These are phyloP conservation scores for Martes martes DNA, from an alignment of 2,113 vertebrate genomes.

Conservation along the genomic window DNA sequence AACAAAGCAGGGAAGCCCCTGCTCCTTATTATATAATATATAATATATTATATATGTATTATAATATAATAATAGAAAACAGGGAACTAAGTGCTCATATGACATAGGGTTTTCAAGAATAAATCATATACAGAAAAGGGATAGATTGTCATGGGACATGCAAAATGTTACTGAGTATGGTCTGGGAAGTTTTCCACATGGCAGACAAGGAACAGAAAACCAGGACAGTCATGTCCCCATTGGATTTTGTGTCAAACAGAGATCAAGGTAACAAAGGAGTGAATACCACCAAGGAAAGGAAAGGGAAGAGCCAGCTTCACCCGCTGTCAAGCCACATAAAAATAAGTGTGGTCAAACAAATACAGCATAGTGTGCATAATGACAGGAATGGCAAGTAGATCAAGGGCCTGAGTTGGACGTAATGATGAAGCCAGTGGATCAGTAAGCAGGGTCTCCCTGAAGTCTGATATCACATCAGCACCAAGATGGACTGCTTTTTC, in stretches of 20 bases:
- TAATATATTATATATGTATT: too few relatives aligned
- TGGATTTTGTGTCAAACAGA: not conserved
- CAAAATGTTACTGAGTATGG: too few relatives aligned
- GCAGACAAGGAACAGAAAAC: not conserved
- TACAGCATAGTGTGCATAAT: too few relatives aligned
- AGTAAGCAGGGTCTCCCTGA: not conserved
- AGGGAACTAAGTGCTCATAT: not conserved
- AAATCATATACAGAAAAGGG: not conserved
- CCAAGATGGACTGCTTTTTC: too few relatives aligned
- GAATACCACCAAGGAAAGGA: not conserved
- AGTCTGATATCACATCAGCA: not conserved
- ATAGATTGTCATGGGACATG: not conserved
- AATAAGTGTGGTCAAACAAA: not conserved
- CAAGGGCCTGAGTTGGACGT: not conserved
- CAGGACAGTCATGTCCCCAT: not conserved
- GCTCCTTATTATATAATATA: not conserved
- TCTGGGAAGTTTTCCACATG: not conserved
- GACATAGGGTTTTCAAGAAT: too few relatives aligned
- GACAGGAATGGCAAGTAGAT: not conserved
- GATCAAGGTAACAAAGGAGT: not conserved
- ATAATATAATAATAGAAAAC: not conserved
- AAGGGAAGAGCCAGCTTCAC: not conserved
- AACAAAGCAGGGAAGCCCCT: not conserved
- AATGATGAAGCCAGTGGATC: not conserved
- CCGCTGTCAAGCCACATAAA: not conserved